Base-by-base conservation (phyloP, 2,888 invertebrate genomes). In the Troides aeacus region DNA sequence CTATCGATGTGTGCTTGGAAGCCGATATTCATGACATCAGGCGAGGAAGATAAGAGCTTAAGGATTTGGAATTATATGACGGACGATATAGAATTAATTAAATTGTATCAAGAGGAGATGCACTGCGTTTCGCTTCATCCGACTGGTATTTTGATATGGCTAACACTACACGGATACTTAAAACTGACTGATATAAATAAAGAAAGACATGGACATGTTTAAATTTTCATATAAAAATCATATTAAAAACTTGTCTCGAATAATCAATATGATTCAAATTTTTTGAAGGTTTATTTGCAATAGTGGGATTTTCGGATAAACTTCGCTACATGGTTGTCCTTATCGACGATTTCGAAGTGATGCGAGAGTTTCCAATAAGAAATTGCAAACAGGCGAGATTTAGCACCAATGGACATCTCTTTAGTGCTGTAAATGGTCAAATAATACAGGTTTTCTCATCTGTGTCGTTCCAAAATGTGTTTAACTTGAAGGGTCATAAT, bases 11-110 rank as follows among this genome's bases (percentile, higher is more conserved):
- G 98, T 81, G 94, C 96, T 1, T 97, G 98, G 96, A 98, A 98
- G 83, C 96, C 98, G 0, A 95, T 98, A 68, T 95, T 98, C 72
- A 95, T 98, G 89, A 98, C 98, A 0, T 92, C 95, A 4, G 96
- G 96, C 61, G 94, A 94, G 72, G 90, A 94, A 63, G 99, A 99
- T 84, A 95, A 97, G 75, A 97, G 97, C 56, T 94, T 99, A 64
- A 94, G 97, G 66, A 94, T 99, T 62, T 99, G 99, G 98, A 97
- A 99, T 83, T 98, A 97, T 82, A 96, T 97, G 87, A 96, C 95
- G 0, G 95, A 96, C 82, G 96, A 93, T 62, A 91, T 98, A 65
- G 96, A 97, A 78, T 87, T 97, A 81, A 93, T 95, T 24, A 96
- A 97, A 80, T 94, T 96, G 76, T 98, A 97, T 82, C 94, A 95